phyloP scores from a whole-genome alignment of 1,140 invertebrate genomes.

The Orchestia grillus region DNA sequence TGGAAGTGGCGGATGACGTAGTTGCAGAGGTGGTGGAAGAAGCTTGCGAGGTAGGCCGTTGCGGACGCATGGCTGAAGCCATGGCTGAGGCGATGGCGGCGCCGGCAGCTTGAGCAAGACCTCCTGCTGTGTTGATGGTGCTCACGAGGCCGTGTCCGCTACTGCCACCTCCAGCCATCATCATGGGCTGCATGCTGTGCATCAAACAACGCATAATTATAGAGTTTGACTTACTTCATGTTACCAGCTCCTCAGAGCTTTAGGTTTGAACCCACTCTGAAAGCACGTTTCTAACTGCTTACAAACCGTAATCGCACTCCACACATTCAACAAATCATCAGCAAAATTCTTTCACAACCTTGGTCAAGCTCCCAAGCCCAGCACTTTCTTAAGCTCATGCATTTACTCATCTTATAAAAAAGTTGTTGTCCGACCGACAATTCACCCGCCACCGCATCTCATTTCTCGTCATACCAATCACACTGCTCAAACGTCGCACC shows the following conservation, averaged over 20 bases:
- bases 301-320: too few species aligned
- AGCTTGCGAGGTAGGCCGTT: conserved; percentile 28
- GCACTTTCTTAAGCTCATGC: too few species aligned
- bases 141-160: conserved; percentile 51
- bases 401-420: too few species aligned
- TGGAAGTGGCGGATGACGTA: conserved; percentile 53
- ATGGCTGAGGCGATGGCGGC: conserved; percentile 73
- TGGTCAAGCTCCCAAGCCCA: too few species aligned
- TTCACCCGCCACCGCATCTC: too few species aligned
- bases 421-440: too few species aligned
- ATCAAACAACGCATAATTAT: not conserved
- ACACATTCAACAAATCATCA: too few species aligned
- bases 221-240: not conserved
- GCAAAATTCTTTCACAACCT: too few species aligned
- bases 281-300: too few species aligned
- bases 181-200: conserved; percentile 60
- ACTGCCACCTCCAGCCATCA: conserved; percentile 57
- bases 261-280: not conserved
- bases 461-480: too few species aligned
- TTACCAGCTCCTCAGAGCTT: not conserved
- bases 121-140: conserved; percentile 69
- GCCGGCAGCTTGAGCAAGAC: conserved; percentile 71
- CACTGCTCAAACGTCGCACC: too few species aligned
- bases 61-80: conserved; percentile 70
- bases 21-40: conserved; percentile 59